A percentile compares a stretch with the other conserved stretches of the same genome.
These are phyloP conservation scores for Nanorana parkeri DNA, from an alignment of 2,113 vertebrate species.

Conservation along the genomic window DNA sequence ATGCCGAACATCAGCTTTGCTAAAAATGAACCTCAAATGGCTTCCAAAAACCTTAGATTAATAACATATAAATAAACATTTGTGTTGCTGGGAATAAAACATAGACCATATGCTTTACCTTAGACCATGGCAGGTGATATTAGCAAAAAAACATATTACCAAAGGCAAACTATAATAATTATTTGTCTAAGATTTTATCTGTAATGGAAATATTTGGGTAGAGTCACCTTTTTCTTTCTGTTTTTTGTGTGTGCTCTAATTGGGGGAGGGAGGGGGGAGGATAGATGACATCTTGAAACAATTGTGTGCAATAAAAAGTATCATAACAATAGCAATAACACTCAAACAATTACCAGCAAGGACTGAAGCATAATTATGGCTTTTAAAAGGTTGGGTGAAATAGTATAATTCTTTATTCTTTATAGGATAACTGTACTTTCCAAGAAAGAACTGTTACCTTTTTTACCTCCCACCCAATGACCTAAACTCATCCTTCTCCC, in stretches of 20 bases:
- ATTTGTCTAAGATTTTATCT: background rate
- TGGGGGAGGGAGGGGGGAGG: too few species aligned
- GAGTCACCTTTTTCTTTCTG: slow-evolving; percentile 37
- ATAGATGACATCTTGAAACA: slow-evolving; percentile 14
- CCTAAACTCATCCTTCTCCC: too few species aligned
- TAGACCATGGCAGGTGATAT: slow-evolving; percentile 31
- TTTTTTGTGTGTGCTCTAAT: background rate
- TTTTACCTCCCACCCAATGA: too few species aligned
- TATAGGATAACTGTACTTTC: background rate
- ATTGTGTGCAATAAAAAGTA: slow-evolving; percentile 8
- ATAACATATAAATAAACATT: slow-evolving; percentile 40
- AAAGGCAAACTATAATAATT: background rate
- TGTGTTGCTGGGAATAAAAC: slow-evolving; percentile 8
- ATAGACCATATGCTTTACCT: slow-evolving; percentile 26
- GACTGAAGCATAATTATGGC: fast-evolving
- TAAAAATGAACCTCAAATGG: slow-evolving; percentile 4
- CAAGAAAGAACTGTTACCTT: too few species aligned
- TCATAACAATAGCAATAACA: slow-evolving; percentile 13
- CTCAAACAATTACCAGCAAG: background rate
- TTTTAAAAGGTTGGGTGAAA: fast-evolving
- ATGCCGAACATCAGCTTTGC: slow-evolving; percentile 1
- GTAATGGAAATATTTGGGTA: background rate
- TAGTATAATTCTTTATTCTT: background rate
- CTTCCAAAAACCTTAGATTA: slow-evolving; percentile 27
- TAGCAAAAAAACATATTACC: slow-evolving; percentile 22